Evolutionary conservation across 92 coral and sea anemone genomes (phyloP), one percentile per base, ranked within the genome.

Genomic region (Zoanthus solanderi): DNA sequence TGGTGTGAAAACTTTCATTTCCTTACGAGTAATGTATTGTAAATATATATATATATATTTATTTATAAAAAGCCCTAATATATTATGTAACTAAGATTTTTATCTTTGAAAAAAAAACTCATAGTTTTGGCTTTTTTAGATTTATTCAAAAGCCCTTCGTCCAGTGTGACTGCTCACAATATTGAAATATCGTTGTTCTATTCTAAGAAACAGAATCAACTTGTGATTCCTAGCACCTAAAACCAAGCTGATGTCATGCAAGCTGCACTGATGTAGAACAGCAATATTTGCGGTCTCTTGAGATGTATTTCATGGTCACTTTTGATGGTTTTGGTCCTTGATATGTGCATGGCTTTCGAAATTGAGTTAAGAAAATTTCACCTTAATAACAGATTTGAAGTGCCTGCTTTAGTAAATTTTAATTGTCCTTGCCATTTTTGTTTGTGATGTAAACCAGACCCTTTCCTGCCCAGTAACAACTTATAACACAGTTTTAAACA

Each of bases 241-340:
- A n/a, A 60, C 4, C 18, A 50, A 17, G 23, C 17, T n/a, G 9
- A 4, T 17, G n/a, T 63, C 6, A 18, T 23, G 42, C 42, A 37
- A 37, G 69, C 66, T 63, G 30, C 10, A 7, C 7, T 63, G 7
- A 17, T 4, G 7, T 14, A 15, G 10, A 14, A 9, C 65, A 50
- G 9, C 82, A 31, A 57, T 57, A 8, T 52, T 30, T 0, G n/a
- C 56, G 42, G 42, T 78, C 71, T 78, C 83, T 78, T 78, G 28
- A 78, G 32, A 3, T 69, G 30, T 78, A 34, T 57, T 78, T 78
- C 68, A 78, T 78, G 83, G 69, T 14, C 61, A 54, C 83, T 78
- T 56, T 78, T 57, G 61, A 14, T 56, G 29, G 17, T 17, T 56
- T 78, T 16, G 14, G 50, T 23, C 28, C 69, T 78, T 57, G 28